Base-by-base conservation (phyloP, 2,797 vertebrate species). In the Austrolebias charrua region DNA sequence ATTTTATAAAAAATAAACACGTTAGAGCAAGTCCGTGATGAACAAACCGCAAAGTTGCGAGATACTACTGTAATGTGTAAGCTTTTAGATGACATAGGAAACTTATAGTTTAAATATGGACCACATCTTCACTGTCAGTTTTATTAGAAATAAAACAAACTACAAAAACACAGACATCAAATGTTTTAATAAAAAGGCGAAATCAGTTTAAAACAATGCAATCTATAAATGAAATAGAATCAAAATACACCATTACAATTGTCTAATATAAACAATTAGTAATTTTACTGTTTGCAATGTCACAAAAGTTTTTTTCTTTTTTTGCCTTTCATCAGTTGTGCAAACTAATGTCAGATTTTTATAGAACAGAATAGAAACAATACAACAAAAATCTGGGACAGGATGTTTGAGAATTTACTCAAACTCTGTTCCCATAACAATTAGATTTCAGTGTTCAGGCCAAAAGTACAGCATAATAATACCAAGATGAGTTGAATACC, bases 401-500 rank as follows among this genome's bases (percentile, higher is more conserved):
- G 7, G 4, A 44, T 29, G 16, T 31, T 6, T 18, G 16, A 5
- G 24, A 19, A 31, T 42, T 7, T 16, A 12, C 18, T 35, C 9
- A 18, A 2, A 19, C 11, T 9, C 4, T 18, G 4, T 35, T 38
- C 15, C 2, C 4, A 40, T 19, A 7, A 14, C 5, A 24, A 28
- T 42, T 16, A 40, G 20, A 12, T 11, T 35, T 14, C 28, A 35
- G 8, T 4, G 15, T 48, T n/a, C 6, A 11, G 14, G 13, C 38
- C 42, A 7, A 38, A 20, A 10, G 6, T 4, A 14, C 33, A 29
- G 14, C n/a, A 18, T 18, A 51, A 57, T 49, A 46, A n/a, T n/a
- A n/a, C n/a, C n/a, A n/a, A 52, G n/a, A 51, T 8, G 7, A 20
- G 3, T 11, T 56, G 49, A 61, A 64, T 63, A 70, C 43, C 5